Evolutionary conservation across 2,888 invertebrate genomes (phyloP).

Genomic region (Lasioglossum leucozonium): DNA sequence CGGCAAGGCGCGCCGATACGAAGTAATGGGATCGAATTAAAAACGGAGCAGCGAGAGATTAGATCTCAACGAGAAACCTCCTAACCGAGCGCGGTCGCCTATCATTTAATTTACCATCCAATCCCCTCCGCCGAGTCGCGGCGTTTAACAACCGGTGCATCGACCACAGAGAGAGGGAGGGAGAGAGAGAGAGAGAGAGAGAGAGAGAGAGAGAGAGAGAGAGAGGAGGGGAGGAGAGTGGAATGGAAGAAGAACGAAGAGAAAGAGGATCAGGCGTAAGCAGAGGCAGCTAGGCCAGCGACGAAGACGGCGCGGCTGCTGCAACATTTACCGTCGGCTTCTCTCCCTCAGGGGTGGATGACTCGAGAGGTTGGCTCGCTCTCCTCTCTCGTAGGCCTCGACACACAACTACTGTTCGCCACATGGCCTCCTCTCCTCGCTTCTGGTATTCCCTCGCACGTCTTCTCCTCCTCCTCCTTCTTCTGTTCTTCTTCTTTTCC

Average conservation of each 20-base stretch:
- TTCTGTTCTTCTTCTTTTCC: constrained; percentile 24
- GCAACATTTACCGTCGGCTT: constrained; percentile 68
- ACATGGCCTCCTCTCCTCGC: constrained; percentile 71
- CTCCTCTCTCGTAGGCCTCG: constrained; percentile 62
- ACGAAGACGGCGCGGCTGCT: constrained; percentile 51
- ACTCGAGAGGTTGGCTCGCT: constrained; percentile 70
- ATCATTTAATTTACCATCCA: constrained; percentile 72
- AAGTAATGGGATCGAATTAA: constrained; percentile 69
- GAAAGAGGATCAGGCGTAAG: constrained; percentile 22
- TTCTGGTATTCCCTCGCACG: constrained; percentile 45
- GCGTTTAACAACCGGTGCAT: constrained; percentile 69
- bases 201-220: constrained; percentile 12
- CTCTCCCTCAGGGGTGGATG: constrained; percentile 74
- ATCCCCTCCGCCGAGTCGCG: constrained; percentile 69
- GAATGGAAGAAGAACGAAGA: constrained; percentile 14
- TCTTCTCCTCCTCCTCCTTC: constrained; percentile 28
- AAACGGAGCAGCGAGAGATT: constrained; percentile 68
- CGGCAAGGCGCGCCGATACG: constrained; percentile 1
- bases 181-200: not conserved
- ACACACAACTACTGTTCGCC: constrained; percentile 71
- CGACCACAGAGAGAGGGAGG: constrained; percentile 45
- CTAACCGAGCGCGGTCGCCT: constrained; percentile 70
- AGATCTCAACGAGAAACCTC: constrained; percentile 66
- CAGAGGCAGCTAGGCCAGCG: constrained; percentile 33
- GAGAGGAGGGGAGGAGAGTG: not conserved